phyloP scores from a whole-genome alignment of 2,888 invertebrate genomes.

The Electrophaes corylata region DNA sequence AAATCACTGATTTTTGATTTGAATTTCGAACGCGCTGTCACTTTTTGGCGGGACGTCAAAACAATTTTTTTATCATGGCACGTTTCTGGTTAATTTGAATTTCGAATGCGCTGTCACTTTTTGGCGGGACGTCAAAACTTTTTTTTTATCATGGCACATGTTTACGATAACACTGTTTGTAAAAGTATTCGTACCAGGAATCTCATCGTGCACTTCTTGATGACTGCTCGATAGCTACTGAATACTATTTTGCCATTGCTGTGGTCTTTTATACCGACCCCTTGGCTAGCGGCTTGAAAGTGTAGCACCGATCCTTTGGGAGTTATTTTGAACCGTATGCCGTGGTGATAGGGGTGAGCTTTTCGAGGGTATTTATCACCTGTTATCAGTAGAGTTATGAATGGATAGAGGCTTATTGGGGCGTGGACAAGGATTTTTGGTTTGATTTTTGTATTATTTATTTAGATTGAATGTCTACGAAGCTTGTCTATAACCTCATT shows the following conservation, averaged over 20 bases:
- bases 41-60: background rate
- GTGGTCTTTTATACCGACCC: slow-evolving; percentile 71
- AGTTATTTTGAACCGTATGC: slow-evolving; percentile 32
- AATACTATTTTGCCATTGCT: slow-evolving; percentile 59
- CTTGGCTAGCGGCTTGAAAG: slow-evolving; percentile 56
- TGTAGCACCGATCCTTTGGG: slow-evolving; percentile 44
- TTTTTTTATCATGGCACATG: background rate
- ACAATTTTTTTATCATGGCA: background rate
- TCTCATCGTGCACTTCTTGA: slow-evolving; percentile 82
- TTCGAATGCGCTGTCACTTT: slow-evolving; percentile 20
- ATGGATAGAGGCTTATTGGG: slow-evolving; percentile 23
- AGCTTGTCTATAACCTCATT: background rate
- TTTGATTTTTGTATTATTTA: background rate
- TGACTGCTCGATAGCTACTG: slow-evolving; percentile 82
- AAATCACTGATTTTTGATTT: background rate
- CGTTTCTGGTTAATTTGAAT: too few species aligned
- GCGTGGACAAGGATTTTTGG: slow-evolving; percentile 33
- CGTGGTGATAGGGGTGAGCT: slow-evolving; percentile 29
- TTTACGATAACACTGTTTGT: slow-evolving; percentile 22
- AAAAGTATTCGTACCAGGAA: slow-evolving; percentile 71
- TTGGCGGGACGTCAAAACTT: slow-evolving; percentile 14
- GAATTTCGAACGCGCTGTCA: background rate
- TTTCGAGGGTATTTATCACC: slow-evolving; percentile 21
- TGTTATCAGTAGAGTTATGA: slow-evolving; percentile 28
- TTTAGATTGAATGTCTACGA: background rate